phyloP scores from a whole-genome alignment of 2,888 invertebrate species.

The Spilarctia lutea region DNA sequence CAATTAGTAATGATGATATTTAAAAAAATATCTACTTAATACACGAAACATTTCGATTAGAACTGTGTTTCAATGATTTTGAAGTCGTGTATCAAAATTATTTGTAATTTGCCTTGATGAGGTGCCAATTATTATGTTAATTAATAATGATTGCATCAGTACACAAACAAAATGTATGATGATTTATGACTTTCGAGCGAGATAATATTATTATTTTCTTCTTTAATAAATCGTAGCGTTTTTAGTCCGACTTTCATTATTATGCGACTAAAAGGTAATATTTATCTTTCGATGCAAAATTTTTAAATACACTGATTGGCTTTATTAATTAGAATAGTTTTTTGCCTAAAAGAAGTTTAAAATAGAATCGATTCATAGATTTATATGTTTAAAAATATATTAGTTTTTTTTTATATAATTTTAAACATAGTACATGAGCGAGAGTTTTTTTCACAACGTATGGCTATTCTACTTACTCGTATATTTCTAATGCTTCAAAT shows the following conservation, averaged over 20 bases:
- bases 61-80: not conserved
- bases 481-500: not conserved
- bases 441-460: no score
- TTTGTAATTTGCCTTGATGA: not conserved
- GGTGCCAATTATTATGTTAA: not conserved
- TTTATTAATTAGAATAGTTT: no score
- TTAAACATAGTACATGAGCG: no score
- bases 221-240: not conserved
- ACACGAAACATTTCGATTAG: not conserved
- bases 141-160: not conserved
- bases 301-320: no score
- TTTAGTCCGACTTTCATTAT: not conserved
- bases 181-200: not conserved
- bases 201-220: no score
- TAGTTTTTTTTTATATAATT: no score
- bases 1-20: not conserved
- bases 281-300: no score
- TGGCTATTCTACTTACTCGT: no score
- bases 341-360: not conserved
- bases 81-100: not conserved
- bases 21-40: not conserved
- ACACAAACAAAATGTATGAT: not conserved
- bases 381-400: no score
- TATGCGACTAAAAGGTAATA: not conserved
- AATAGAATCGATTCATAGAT: not conserved